Evolutionary conservation across 2,797 vertebrate genomes (phyloP).

Genomic region (Apodemus agrarius): DNA sequence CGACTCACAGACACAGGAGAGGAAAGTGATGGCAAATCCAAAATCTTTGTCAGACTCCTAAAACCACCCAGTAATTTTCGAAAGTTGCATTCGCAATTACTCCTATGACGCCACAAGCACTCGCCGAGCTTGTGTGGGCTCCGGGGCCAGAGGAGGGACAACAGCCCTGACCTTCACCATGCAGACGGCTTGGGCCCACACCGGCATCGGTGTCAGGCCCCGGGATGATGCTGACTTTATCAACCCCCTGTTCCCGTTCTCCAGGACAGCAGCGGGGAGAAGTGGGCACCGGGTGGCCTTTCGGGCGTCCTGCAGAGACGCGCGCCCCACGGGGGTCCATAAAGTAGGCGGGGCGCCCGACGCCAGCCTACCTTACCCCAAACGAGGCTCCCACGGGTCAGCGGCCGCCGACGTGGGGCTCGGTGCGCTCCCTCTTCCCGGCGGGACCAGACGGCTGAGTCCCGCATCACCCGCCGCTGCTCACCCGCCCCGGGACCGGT

Average conservation of each 20-base stretch:
- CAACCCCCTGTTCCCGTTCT: not conserved
- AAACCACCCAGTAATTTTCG: conserved; percentile 36
- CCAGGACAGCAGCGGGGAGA: not conserved
- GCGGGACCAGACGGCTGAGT: not conserved
- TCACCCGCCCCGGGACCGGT: not conserved
- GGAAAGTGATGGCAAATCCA: not conserved
- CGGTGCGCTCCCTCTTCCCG: not conserved
- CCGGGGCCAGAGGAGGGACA: not conserved
- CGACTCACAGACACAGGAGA: not conserved
- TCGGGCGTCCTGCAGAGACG: not conserved
- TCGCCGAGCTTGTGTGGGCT: not conserved
- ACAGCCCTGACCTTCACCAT: not conserved
- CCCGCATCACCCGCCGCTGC: not conserved
- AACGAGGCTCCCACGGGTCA: not conserved
- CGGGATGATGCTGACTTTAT: not conserved
- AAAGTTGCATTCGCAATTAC: conserved; percentile 48
- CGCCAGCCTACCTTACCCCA: not conserved
- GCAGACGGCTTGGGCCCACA: not conserved
- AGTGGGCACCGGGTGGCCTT: not conserved
- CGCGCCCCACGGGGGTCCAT: not conserved
- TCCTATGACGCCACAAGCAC: not conserved
- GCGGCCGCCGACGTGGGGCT: not conserved
- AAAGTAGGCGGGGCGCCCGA: not conserved
- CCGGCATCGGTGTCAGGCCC: not conserved
- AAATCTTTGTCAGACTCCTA: not conserved